These are phyloP conservation scores for Eubasilissa regina DNA, from an alignment of 1,140 invertebrate species.

Conservation along the genomic window DNA sequence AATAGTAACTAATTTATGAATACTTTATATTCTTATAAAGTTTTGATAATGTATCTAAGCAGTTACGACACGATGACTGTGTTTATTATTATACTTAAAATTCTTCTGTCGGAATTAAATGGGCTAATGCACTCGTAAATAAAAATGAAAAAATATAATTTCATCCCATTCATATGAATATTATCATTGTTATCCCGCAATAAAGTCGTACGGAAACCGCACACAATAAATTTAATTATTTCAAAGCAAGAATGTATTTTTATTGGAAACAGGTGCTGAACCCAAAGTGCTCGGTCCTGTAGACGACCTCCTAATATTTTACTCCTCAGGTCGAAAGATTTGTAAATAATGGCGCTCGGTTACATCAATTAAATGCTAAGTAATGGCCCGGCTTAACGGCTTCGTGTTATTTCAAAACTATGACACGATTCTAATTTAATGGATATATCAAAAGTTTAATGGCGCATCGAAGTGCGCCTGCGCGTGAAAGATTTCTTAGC, in stretches of 20 bases:
- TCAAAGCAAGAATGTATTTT: slow-evolving; percentile 4
- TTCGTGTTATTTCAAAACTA: not conserved
- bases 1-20: too few species aligned
- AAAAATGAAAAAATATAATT: not conserved
- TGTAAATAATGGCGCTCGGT: slow-evolving; percentile 6
- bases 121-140: not conserved
- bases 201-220: not conserved
- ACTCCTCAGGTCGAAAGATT: not conserved
- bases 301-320: not conserved
- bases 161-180: not conserved
- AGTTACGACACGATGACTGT: too few species aligned
- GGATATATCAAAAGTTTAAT: not conserved
- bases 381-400: slow-evolving; percentile 18
- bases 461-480: too few species aligned
- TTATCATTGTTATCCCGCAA: not conserved
- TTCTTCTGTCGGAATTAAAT: not conserved
- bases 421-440: slow-evolving; percentile 18
- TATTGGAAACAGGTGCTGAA: slow-evolving; percentile 32
- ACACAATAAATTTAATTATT: not conserved
- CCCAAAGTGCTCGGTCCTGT: not conserved
- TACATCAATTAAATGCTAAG: slow-evolving; percentile 35
- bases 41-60: too few species aligned
- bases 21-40: too few species aligned
- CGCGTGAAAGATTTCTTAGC: too few species aligned
- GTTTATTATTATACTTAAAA: not conserved